These are phyloP conservation scores for Puma concolor DNA, from an alignment of 2,113 vertebrate species.

Conservation along the genomic window DNA sequence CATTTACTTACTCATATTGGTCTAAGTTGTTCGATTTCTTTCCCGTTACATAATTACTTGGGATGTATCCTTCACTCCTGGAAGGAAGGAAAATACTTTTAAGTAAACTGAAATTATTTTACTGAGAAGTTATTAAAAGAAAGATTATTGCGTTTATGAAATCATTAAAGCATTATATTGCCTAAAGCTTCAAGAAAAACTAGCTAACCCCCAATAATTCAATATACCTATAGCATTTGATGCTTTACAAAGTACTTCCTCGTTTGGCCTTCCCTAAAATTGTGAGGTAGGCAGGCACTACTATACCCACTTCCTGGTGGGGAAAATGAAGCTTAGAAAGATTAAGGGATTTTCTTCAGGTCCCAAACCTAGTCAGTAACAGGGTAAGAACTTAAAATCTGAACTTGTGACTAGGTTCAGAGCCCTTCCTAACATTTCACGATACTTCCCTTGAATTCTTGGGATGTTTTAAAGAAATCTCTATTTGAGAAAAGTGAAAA, in stretches of 20 bases:
- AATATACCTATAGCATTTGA: neutral
- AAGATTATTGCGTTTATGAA: neutral
- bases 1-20: conserved; percentile 93
- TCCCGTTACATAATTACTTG: conserved; percentile 95
- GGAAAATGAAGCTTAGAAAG: conserved; percentile 28
- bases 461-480: conserved; percentile 6
- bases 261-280: neutral
- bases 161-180: neutral
- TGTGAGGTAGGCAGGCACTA: neutral
- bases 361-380: neutral
- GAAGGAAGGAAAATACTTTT: conserved; percentile 61
- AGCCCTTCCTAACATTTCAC: neutral
- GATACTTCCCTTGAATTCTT: neutral
- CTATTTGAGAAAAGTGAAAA: neutral
- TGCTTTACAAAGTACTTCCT: neutral
- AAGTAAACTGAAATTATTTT: conserved; percentile 42
- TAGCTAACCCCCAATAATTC: neutral
- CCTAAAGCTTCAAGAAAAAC: neutral
- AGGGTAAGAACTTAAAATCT: neutral
- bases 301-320: neutral
- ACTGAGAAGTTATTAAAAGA: neutral
- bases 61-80: conserved; percentile 95
- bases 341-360: neutral
- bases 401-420: neutral
- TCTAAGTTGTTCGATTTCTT: conserved; percentile 92